Base-by-base conservation (phyloP, 2,888 invertebrate species). In the Lycia hirtaria region DNA sequence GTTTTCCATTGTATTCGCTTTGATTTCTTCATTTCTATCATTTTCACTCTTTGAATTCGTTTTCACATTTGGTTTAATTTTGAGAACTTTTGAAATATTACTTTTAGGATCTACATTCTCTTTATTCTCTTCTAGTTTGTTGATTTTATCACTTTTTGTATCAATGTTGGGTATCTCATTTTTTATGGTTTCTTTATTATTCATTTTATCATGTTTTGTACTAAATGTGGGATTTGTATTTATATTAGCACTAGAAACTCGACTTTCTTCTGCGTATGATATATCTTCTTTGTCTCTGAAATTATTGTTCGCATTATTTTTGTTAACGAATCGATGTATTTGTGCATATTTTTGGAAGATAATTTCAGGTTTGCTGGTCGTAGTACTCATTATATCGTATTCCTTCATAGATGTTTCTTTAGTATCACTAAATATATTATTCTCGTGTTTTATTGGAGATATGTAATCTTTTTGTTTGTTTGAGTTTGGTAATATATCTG, bases 1-100 rank as follows among this genome's bases (percentile, higher is more conserved):
- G 28, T 76, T 80, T 37, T 83, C 80, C 60, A 87, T 71, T 14
- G 80, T 72, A 28, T 79, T 80, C 0, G 52, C 62, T 69, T 83
- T 82, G 1, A 62, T 19, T 56, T 61, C 52, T 17, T 55, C 26
- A 7, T 48, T 7, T 24, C 38, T 38, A 32, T 56, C 17, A 24
- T 52, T 38, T 47, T 40, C 60, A 40, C 44, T 28, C 58, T 53
- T 10, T 57, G 37, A 14, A 15, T n/a, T 33, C 15, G 28, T 14
- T 2, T 49, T 30, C 19, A 3, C n/a, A 10, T 28, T 38, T 26
- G 19, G 35, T 28, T 49, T 38, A 26, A 20, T 7, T 14, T 28
- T 30, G 10, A 12, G 28, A 15, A 4, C 28, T 43, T 56, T 43
- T 14, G 33, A 12, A 14, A 22, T 15, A 10, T 40, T 51, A 43